Evolutionary conservation across 2,797 vertebrate genomes (phyloP).

Genomic region (Astyanax mexicanus): DNA sequence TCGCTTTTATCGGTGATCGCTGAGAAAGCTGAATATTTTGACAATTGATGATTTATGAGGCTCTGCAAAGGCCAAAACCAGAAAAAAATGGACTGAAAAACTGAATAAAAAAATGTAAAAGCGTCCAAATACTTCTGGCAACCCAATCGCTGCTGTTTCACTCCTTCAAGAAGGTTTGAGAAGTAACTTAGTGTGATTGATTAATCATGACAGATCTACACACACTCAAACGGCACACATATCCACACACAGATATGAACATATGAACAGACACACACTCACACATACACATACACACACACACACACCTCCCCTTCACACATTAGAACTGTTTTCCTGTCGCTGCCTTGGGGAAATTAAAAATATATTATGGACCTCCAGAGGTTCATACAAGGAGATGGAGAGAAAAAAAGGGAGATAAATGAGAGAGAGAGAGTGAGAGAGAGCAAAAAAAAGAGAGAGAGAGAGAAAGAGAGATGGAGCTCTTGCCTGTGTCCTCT

Average conservation of each 20-base stretch:
- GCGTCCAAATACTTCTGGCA: no score
- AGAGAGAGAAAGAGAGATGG: slow-evolving; percentile 49
- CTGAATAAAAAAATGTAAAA: no score
- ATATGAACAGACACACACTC: slow-evolving; percentile 57
- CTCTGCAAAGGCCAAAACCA: no score
- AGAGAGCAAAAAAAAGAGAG: slow-evolving; percentile 30
- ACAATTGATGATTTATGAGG: no score
- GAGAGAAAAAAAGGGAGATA: slow-evolving; percentile 69
- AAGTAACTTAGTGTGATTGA: background rate
- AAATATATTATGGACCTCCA: slow-evolving; percentile 85
- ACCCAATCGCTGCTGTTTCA: no score
- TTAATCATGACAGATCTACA: background rate
- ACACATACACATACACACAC: slow-evolving; percentile 29
- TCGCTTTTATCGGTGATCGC: background rate
- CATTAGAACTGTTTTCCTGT: slow-evolving; percentile 82
- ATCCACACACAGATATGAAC: slow-evolving; percentile 13
- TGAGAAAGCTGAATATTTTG: background rate
- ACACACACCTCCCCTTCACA: slow-evolving; percentile 61
- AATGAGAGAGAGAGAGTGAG: slow-evolving; percentile 56
- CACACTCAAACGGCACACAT: slow-evolving; percentile 33
- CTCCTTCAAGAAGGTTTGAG: no score
- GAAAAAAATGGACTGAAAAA: no score
- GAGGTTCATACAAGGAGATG: slow-evolving; percentile 72
- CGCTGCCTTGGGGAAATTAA: slow-evolving; percentile 85
- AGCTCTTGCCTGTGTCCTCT: slow-evolving; percentile 70